These are phyloP conservation scores for Diadophis punctatus DNA, from an alignment of 2,113 vertebrate genomes.

Conservation along the genomic window DNA sequence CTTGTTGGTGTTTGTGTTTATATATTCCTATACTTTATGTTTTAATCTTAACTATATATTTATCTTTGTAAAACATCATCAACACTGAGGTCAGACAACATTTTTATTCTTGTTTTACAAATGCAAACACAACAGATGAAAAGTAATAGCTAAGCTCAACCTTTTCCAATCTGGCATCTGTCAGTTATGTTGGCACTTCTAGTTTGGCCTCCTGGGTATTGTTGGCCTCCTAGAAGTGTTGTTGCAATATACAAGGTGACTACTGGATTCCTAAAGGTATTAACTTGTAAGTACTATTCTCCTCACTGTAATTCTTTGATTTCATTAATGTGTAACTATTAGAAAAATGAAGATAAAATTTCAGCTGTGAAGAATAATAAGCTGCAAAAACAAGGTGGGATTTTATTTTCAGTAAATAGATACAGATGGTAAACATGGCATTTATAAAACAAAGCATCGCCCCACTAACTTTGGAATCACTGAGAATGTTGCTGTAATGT, in stretches of 20 bases:
- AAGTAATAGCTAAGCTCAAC: not conserved
- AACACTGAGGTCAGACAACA: not conserved
- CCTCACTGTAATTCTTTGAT: not conserved
- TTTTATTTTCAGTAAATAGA: not conserved
- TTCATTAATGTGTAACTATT: not conserved
- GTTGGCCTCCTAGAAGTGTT: too few species aligned
- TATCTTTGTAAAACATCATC: not conserved
- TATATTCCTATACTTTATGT: not conserved
- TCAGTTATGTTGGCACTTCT: not conserved
- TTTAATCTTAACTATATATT: not conserved
- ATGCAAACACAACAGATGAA: not conserved
- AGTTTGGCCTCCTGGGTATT: not conserved
- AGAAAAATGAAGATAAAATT: not conserved
- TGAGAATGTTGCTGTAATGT: constrained; percentile 4
- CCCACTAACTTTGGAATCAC: not conserved
- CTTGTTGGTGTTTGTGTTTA: not conserved
- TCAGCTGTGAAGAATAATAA: not conserved
- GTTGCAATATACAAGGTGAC: not conserved
- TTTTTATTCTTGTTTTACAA: not conserved
- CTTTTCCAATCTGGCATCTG: not conserved
- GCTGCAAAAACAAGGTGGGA: not conserved
- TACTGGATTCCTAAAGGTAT: not conserved
- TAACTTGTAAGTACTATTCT: not conserved
- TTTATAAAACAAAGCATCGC: not conserved
- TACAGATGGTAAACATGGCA: not conserved